A percentile compares a stretch with the other conserved stretches of the same genome.
phyloP scores from a whole-genome alignment of 2,797 vertebrate genomes.

The Tympanoctomys barrerae region DNA sequence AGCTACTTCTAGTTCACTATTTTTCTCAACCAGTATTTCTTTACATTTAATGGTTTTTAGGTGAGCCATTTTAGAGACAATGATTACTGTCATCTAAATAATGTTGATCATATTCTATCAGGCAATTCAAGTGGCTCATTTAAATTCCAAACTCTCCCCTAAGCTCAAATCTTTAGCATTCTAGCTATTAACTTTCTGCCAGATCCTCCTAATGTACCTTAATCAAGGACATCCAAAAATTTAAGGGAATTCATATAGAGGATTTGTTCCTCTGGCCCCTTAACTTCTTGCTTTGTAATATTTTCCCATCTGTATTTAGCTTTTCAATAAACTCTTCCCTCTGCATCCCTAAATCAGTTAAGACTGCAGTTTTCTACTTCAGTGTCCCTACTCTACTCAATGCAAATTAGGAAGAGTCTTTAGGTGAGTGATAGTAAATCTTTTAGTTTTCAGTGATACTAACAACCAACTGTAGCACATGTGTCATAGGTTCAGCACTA shows the following conservation, averaged over 20 bases:
- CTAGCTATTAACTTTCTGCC: background rate
- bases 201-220: background rate
- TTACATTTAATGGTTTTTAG: background rate
- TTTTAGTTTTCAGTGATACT: background rate
- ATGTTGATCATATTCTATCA: constrained; percentile 13
- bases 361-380: background rate
- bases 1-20: background rate
- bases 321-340: background rate
- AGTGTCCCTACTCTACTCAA: background rate
- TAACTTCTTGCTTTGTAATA: background rate
- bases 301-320: background rate
- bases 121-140: constrained; percentile 3
- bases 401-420: background rate
- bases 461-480: background rate
- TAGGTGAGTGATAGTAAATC: background rate
- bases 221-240: background rate
- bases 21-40: background rate
- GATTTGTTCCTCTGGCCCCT: background rate
- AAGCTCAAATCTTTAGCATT: background rate
- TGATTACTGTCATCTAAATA: background rate
- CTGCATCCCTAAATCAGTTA: background rate
- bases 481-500: background rate
- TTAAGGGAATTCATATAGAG: background rate
- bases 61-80: background rate
- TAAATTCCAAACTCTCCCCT: background rate